Conservation (phyloP, 2,888 invertebrate species). For the Miltochrista miniata region DNA sequence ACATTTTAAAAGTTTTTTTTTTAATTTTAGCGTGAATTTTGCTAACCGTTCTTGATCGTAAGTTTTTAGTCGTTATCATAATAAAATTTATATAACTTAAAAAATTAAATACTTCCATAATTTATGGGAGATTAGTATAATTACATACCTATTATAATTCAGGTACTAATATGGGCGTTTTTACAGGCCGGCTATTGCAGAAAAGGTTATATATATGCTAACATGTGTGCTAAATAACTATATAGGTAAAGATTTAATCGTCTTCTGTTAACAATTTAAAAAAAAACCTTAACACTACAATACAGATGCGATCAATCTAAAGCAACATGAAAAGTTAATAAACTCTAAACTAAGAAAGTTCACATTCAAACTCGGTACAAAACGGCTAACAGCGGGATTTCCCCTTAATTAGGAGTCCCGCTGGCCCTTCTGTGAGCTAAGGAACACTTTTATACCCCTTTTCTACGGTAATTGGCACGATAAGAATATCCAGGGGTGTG, state of each 20-base stretch:
- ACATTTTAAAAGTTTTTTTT: too few relatives aligned
- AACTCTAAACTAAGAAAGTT: constrained; percentile 10
- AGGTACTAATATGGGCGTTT: too few relatives aligned
- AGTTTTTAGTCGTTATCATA: too few relatives aligned
- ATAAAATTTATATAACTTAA: too few relatives aligned
- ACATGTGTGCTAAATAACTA: background rate
- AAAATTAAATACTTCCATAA: too few relatives aligned
- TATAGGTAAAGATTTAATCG: too few relatives aligned
- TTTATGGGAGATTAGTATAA: too few relatives aligned
- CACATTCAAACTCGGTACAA: constrained; percentile 23
- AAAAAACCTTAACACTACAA: background rate
- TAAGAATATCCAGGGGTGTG: constrained; percentile 76
- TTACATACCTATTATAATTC: too few relatives aligned
- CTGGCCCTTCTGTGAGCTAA: constrained; percentile 69
- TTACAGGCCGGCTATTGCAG: too few relatives aligned
- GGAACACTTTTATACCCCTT: constrained; percentile 66
- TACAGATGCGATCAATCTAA: constrained; percentile 9
- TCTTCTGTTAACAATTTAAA: background rate
- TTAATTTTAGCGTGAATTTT: too few relatives aligned
- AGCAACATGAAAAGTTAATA: constrained; percentile 7
- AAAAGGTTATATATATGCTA: too few relatives aligned
- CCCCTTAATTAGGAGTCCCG: constrained; percentile 79
- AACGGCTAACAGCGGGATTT: constrained; percentile 61
- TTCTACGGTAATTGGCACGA: constrained; percentile 74
- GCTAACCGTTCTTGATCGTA: too few relatives aligned